Evolutionary conservation across 2,888 invertebrate genomes (phyloP).

Genomic region (Coremacera marginata): DNA sequence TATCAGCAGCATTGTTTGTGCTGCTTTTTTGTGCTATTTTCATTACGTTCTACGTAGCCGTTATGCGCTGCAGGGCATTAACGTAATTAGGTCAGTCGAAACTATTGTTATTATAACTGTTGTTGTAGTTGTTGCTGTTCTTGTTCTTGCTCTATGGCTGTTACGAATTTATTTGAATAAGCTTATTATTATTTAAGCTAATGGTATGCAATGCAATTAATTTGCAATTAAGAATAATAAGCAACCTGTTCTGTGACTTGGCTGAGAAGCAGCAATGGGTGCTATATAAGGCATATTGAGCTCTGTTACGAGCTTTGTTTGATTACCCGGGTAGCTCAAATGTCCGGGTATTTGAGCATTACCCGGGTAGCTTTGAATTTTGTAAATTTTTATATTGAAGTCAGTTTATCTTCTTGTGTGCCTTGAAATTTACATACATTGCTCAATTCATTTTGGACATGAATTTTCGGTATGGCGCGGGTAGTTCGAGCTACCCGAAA

Average conservation of each 20-base stretch:
- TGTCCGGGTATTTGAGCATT: too few species aligned
- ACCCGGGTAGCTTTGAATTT: too few species aligned
- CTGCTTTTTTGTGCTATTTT: not conserved
- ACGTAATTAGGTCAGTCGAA: conserved; percentile 7
- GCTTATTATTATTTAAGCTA: conserved; percentile 18
- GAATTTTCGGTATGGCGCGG: too few species aligned
- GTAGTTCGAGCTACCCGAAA: too few species aligned
- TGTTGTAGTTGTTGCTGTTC: not conserved
- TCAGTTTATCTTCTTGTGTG: too few species aligned
- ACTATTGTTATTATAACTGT: not conserved
- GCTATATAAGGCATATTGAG: too few species aligned
- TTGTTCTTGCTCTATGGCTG: not conserved
- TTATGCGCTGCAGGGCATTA: conserved; percentile 15
- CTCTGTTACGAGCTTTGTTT: too few species aligned
- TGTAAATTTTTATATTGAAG: too few species aligned
- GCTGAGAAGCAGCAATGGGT: not conserved
- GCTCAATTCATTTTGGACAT: too few species aligned
- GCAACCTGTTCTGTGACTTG: not conserved
- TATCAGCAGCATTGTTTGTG: not conserved
- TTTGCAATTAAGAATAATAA: conserved; percentile 28
- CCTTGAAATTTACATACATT: too few species aligned
- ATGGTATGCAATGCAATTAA: conserved; percentile 28
- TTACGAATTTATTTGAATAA: not conserved
- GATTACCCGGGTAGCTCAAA: too few species aligned
- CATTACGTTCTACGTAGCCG: not conserved